phyloP scores from a whole-genome alignment of 53 echinoderm and acorn worm genomes.

The Temnopleurus reevesii region DNA sequence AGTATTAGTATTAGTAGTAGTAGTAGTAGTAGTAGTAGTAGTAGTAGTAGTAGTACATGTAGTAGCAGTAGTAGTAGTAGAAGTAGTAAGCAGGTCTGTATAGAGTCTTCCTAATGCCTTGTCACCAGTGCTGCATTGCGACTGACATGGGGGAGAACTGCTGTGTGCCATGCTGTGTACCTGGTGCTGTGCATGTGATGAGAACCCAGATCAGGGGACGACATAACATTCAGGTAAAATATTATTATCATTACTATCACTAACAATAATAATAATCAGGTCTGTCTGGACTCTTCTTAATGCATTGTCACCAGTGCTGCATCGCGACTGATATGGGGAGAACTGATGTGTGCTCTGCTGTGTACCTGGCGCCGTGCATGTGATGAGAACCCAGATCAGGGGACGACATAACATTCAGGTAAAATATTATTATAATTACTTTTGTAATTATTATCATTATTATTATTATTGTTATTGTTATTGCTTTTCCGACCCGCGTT shows the following conservation, averaged over 20 bases:
- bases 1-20: too few species aligned
- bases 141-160: constrained; percentile 72
- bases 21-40: too few species aligned
- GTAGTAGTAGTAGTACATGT: too few species aligned
- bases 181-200: constrained; percentile 61
- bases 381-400: constrained; percentile 62
- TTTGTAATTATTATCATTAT: too few species aligned
- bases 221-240: constrained; percentile 90
- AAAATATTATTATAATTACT: too few species aligned
- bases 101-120: constrained; percentile 58
- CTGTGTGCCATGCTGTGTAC: constrained; percentile 79
- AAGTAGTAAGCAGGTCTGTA: constrained; percentile 75
- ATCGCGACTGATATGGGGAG: constrained; percentile 72
- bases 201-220: constrained; percentile 66
- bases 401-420: constrained; percentile 83
- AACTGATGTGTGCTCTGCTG: constrained; percentile 69
- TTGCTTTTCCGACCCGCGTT: too few species aligned
- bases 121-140: constrained; percentile 72
- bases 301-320: constrained; percentile 71
- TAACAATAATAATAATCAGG: too few species aligned
- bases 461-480: too few species aligned
- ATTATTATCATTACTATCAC: too few species aligned
- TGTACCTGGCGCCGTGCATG: constrained; percentile 46
- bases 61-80: too few species aligned
- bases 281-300: constrained; percentile 46